Base-by-base conservation (phyloP, 2,797 vertebrate genomes). In the Pseudomugil tenellus region DNA sequence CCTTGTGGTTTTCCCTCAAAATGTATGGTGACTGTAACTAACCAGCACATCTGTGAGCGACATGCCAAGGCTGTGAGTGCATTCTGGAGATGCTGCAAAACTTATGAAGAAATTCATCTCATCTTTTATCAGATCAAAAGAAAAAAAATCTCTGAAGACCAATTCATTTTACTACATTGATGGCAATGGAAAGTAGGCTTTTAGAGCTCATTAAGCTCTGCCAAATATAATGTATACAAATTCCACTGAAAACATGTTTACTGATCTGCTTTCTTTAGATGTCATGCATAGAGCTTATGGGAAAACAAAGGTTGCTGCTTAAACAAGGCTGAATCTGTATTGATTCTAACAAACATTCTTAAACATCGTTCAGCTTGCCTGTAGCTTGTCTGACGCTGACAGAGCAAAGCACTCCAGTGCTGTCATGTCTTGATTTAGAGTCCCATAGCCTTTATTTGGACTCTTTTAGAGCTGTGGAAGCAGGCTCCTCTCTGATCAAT, bases 131-230 rank as follows among this genome's bases (percentile, higher is more conserved):
- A 79, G 80, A 89, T 84, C 35, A 67, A 80, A 86, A 80, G 67
- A 39, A 39, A 16, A 37, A 14, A 37, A 37, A 39, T 81, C 48
- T 86, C 71, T 74, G 48, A 86, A 75, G 71, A 88, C 58, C 80
- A 84, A 85, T 74, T 84, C 46, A 80, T 74, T 86, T 79, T 80
- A 80, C 59, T 74, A 67, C 74, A 81, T 80, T 81, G 80, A 85
- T 74, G 74, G 72, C 69, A 86, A 87, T 83, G 73, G 72, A 83
- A 71, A 61, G 73, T 72, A 69, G 74, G 88, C 81, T 91, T 90
- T 86, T 88, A 80, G 63, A 84, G 80, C 76, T 86, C 55, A 81
- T 89, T 87, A 74, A 83, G 83, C 80, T 86, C 84, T 79, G 78
- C 76, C 79, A 82, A 82, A 87, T 80, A 39, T 77, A 83, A 80